phyloP scores from a whole-genome alignment of 2,888 invertebrate genomes.

The Iselma pallidipennis region DNA sequence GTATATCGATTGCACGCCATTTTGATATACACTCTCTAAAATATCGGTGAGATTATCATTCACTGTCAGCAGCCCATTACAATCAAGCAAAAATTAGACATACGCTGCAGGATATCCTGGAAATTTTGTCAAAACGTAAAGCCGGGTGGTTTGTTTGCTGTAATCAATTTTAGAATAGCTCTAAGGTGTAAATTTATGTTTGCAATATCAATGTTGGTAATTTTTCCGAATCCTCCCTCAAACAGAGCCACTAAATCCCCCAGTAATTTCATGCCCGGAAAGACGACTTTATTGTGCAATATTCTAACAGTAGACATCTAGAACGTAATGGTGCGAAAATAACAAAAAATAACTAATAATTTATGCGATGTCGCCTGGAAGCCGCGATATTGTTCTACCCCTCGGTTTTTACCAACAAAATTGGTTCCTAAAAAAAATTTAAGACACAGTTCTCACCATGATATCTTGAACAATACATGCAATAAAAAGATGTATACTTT shows the following conservation, averaged over 20 bases:
- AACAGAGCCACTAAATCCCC: conserved; percentile 44
- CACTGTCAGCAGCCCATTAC: conserved; percentile 38
- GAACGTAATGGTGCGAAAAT: conserved; percentile 37
- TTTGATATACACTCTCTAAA: conserved; percentile 43
- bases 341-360: conserved; percentile 35
- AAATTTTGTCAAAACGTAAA: neutral
- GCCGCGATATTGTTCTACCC: conserved; percentile 36
- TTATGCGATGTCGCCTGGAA: conserved; percentile 39
- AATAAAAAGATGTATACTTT: neutral
- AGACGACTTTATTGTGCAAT: conserved; percentile 44
- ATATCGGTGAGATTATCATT: conserved; percentile 38
- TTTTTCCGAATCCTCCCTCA: conserved; percentile 42
- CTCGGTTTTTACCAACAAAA: conserved; percentile 19
- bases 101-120: neutral
- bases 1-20: conserved; percentile 49
- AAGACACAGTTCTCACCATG: neutral
- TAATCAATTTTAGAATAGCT: neutral
- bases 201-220: conserved; percentile 32
- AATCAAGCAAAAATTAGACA: conserved; percentile 10
- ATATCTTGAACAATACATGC: no score
- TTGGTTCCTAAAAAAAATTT: neutral
- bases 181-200: conserved; percentile 16
- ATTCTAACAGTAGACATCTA: conserved; percentile 35
- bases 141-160: neutral
- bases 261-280: conserved; percentile 40